Percentiles rank a stretch among this genome's conserved stretches.
Conservation (phyloP, 1,140 invertebrate genomes). For the Eufriesea mexicana region DNA sequence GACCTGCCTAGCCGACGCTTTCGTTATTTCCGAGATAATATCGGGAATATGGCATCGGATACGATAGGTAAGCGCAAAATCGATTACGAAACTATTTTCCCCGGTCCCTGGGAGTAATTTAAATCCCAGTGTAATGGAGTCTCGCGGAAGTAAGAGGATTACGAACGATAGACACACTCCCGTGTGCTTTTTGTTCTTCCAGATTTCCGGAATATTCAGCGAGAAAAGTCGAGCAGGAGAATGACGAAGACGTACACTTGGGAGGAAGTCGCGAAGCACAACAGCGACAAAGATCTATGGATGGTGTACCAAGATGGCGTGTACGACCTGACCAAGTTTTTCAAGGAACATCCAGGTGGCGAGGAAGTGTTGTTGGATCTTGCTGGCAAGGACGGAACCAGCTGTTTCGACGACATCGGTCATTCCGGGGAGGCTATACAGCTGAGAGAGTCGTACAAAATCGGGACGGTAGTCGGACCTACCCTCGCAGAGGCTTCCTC, state of each 20-base stretch:
- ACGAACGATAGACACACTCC: too few relatives aligned
- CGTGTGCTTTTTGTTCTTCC: neutral
- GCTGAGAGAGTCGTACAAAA: constrained; percentile 86
- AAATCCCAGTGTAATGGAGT: too few relatives aligned
- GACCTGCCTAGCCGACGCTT: neutral
- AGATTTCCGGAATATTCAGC: neutral
- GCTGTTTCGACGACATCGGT: constrained; percentile 92
- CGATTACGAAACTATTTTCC: too few relatives aligned
- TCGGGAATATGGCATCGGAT: too few relatives aligned
- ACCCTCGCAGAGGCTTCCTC: neutral
- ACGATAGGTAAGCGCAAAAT: too few relatives aligned
- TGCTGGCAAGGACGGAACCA: constrained; percentile 88
- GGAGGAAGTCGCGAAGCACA: constrained; percentile 79
- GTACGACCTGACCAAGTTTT: constrained; percentile 84
- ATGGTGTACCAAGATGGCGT: constrained; percentile 83
- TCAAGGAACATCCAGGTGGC: constrained; percentile 91
- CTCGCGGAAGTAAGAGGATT: too few relatives aligned
- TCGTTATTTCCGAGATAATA: neutral
- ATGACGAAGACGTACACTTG: constrained; percentile 81
- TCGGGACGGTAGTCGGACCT: constrained; percentile 81
- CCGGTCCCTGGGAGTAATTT: too few relatives aligned
- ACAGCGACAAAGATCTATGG: constrained; percentile 76
- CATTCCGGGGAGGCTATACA: constrained; percentile 90
- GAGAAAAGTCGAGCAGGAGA: neutral
- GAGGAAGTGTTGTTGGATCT: constrained; percentile 91